Evolutionary conservation across 2,888 invertebrate genomes (phyloP).

Genomic region (Drosophila monieri): DNA sequence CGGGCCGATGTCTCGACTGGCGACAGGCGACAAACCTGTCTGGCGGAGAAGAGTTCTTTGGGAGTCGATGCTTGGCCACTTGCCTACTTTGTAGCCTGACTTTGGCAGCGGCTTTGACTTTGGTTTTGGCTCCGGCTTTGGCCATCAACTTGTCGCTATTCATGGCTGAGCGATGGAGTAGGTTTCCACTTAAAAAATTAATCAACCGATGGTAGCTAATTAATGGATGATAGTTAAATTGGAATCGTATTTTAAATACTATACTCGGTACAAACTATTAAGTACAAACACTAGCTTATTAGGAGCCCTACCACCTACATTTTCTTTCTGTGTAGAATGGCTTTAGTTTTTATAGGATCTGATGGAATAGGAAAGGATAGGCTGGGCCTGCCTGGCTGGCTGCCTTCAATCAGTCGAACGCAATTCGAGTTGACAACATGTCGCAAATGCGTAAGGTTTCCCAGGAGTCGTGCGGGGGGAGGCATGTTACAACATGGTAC

Average conservation of each 20-base stretch:
- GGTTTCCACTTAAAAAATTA: constrained; percentile 9
- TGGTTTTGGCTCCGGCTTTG: constrained; percentile 24
- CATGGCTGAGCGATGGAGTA: constrained; percentile 41
- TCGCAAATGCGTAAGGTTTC: constrained; percentile 73
- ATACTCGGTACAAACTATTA: neutral
- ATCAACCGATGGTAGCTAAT: neutral
- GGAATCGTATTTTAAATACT: neutral
- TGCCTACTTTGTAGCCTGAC: constrained; percentile 61
- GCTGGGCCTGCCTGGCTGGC: constrained; percentile 46
- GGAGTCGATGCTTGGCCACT: constrained; percentile 52
- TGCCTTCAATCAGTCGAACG: constrained; percentile 81
- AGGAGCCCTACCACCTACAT: neutral
- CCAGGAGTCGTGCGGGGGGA: constrained; percentile 8
- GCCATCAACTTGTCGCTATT: constrained; percentile 62
- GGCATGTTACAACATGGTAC: constrained; percentile 64
- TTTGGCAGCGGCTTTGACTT: constrained; percentile 37
- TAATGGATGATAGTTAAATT: neutral
- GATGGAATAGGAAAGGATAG: constrained; percentile 18
- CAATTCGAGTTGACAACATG: constrained; percentile 83
- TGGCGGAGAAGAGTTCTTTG: constrained; percentile 36
- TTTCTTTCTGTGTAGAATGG: constrained; percentile 17
- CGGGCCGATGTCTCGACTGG: constrained; percentile 19
- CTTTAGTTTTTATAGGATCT: constrained; percentile 12
- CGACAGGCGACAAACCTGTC: constrained; percentile 61
- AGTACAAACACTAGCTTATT: neutral